Evolutionary conservation across 1,140 invertebrate species (phyloP).

Genomic region (Aethina tumida): DNA sequence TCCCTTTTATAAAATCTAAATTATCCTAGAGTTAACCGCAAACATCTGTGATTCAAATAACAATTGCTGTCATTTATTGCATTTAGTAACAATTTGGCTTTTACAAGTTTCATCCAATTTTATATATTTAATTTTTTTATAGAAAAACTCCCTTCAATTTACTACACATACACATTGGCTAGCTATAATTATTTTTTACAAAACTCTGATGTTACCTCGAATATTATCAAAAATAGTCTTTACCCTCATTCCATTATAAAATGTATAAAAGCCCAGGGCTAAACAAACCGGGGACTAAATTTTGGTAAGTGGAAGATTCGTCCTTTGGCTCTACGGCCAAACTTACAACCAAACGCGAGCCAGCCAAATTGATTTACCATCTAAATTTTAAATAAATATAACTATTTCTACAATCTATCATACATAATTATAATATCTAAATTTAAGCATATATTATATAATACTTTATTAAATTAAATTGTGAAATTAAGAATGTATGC

Average conservation of each 20-base stretch:
- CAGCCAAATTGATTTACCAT: background rate
- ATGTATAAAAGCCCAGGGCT: constrained; percentile 2
- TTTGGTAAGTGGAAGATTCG: no score
- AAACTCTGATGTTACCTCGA: background rate
- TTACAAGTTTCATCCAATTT: constrained; percentile 6
- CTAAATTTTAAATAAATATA: background rate
- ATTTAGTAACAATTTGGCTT: constrained; percentile 9
- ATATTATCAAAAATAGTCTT: constrained; percentile 11
- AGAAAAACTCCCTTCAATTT: constrained; percentile 2
- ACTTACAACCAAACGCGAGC: background rate
- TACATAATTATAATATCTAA: background rate
- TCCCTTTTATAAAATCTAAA: constrained; percentile 1
- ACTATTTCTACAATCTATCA: background rate
- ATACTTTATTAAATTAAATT: no score
- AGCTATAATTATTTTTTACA: constrained; percentile 4
- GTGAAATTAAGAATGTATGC: no score
- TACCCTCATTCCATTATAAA: constrained; percentile 4
- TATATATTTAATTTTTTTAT: constrained; percentile 6
- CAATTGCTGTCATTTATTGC: constrained; percentile 9
- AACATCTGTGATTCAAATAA: constrained; percentile 9
- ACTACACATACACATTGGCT: constrained; percentile 7
- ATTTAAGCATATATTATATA: background rate
- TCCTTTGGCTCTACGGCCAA: background rate
- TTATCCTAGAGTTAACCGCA: constrained; percentile 6
- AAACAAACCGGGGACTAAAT: no score